Base-by-base conservation (phyloP, 2,113 vertebrate species). In the Seriola quinqueradiata region DNA sequence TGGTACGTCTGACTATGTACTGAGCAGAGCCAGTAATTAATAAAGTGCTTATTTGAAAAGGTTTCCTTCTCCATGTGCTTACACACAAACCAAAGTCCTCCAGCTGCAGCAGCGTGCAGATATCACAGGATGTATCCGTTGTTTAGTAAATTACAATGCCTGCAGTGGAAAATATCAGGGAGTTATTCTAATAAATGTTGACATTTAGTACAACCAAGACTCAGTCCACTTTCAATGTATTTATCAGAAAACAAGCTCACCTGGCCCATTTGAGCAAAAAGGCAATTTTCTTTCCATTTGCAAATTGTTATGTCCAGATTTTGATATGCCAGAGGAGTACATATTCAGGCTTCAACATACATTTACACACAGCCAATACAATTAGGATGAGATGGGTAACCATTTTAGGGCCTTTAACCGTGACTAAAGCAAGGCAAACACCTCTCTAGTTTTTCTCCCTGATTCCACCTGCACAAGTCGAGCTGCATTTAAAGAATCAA, bases 401-500 rank as follows among this genome's bases (percentile, higher is more conserved):
- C 80, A 57, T 90, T 87, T 90, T 73, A 79, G 40, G 74, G 75
- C 71, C 59, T 89, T 84, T 90, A 85, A 85, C 86, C 58, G 68
- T 88, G 69, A 87, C 92, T 84, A 85, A 93, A 90, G 79, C 82
- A 75, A 85, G 69, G 82, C 85, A 92, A 92, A 91, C 83, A 90
- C 81, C 28, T 50, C 67, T 83, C 64, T 79, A 54, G 86, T 79
- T 83, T 86, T 44, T 60, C 77, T 76, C 57, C 55, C 70, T 17
- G 61, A 50, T 36, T 87, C 71, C 77, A 72, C 82, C 64, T 57
- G 79, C 38, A 32, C 87, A 63, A 70, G 82, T 75, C 77, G 75
- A 81, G 85, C 76, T 90, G 93, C 92, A 92, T 94, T 95, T 94
- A 92, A 94, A 92, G 89, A 95, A 94, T 95, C 94, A 95, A 94